Conservation (phyloP, 1,140 invertebrate genomes). For the Xylocopa sonorina region DNA sequence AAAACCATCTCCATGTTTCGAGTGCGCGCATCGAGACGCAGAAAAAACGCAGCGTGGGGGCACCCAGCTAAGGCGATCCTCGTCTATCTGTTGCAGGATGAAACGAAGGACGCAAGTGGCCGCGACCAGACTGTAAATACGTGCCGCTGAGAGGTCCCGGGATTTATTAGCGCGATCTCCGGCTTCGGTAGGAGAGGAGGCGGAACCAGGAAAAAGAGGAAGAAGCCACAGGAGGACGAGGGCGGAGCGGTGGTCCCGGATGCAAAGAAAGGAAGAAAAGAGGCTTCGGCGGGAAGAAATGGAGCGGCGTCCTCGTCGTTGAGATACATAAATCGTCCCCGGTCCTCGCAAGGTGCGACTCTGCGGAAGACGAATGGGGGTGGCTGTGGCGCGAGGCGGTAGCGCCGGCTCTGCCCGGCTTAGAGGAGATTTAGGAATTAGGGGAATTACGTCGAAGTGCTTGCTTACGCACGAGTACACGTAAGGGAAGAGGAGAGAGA, state of each 20-base stretch:
- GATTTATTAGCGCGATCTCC: conserved; percentile 61
- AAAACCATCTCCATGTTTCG: too few relatives aligned
- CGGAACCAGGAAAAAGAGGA: conserved; percentile 1
- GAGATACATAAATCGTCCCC: conserved; percentile 67
- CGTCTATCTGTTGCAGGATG: conserved; percentile 71
- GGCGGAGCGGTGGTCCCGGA: conserved; percentile 8
- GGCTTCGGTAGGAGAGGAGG: conserved; percentile 3
- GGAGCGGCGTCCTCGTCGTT: conserved; percentile 48
- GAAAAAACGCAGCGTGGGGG: conserved; percentile 20
- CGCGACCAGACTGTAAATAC: conserved; percentile 65
- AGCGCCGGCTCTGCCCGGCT: conserved; percentile 24
- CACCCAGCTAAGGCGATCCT: conserved; percentile 49
- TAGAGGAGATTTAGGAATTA: conserved; percentile 67
- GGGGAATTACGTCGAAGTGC: conserved; percentile 66
- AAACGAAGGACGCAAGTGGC: conserved; percentile 47
- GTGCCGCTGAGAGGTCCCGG: conserved; percentile 53
- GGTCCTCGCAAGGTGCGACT: conserved; percentile 51
- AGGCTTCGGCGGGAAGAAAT: conserved; percentile 7
- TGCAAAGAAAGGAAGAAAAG: background rate
- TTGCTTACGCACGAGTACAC: conserved; percentile 64
- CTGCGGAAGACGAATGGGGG: conserved; percentile 50
- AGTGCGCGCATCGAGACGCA: too few relatives aligned
- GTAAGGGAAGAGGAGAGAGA: conserved; percentile 27
- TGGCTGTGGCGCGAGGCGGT: background rate
- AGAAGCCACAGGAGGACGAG: background rate